A percentile compares a stretch with the other conserved stretches of the same genome.
These are phyloP conservation scores for Sciurus vulgaris DNA, from an alignment of 2,797 vertebrate genomes.

Conservation along the genomic window DNA sequence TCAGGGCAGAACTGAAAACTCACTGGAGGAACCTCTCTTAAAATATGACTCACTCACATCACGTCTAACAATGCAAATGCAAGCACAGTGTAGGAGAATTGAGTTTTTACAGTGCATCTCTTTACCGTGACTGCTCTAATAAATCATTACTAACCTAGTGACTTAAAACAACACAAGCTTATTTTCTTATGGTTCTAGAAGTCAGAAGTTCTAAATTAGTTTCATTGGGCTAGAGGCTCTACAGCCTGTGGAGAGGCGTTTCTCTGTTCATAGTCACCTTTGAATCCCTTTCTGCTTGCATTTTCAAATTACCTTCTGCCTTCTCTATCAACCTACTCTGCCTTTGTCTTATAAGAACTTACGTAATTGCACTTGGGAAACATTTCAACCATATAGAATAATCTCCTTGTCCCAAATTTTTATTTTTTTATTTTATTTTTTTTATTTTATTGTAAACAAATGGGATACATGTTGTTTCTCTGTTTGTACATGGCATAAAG, in stretches of 20 bases:
- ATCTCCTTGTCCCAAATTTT: background rate
- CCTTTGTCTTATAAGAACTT: background rate
- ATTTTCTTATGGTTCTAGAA: background rate
- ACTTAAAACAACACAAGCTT: background rate
- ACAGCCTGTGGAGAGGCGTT: background rate
- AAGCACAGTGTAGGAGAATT: background rate
- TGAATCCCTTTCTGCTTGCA: background rate
- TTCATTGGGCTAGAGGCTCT: background rate
- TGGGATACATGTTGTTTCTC: too few species aligned
- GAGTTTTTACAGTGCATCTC: background rate
- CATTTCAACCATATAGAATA: background rate
- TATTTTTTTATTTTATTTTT: too few species aligned
- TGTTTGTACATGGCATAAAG: too few species aligned
- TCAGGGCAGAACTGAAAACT: background rate
- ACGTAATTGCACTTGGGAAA: background rate
- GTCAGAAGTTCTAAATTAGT: background rate
- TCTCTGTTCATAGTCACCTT: too few species aligned
- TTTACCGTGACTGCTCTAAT: background rate
- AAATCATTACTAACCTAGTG: background rate
- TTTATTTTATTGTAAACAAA: too few species aligned
- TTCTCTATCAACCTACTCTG: background rate
- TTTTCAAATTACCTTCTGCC: background rate
- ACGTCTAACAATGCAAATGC: background rate
- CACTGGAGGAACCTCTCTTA: background rate
- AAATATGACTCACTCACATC: background rate